A percentile compares a stretch with the other conserved stretches of the same genome.
Evolutionary conservation across 2,113 vertebrate genomes (phyloP).

Genomic region (Ancistrus triradiatus): DNA sequence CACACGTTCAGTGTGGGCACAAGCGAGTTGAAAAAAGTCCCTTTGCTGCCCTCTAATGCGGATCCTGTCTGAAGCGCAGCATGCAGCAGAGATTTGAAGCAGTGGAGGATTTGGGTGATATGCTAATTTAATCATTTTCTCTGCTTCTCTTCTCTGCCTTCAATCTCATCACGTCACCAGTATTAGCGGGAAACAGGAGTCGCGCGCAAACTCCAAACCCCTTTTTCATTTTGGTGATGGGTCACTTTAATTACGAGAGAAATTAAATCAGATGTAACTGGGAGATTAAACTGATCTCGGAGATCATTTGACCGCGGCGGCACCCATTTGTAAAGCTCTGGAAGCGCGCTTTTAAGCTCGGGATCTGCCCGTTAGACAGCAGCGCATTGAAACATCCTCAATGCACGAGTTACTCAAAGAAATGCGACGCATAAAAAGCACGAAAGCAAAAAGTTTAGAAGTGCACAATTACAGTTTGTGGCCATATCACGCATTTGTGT

Average conservation of each 20-base stretch:
- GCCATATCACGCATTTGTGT: too few species aligned
- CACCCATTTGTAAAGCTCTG: too few species aligned
- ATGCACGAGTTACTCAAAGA: too few species aligned
- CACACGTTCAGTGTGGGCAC: neutral
- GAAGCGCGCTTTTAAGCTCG: too few species aligned
- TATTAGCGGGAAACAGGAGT: constrained; percentile 53
- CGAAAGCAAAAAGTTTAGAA: too few species aligned
- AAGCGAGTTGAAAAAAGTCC: constrained; percentile 58
- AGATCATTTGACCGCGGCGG: too few species aligned
- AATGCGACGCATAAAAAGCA: too few species aligned
- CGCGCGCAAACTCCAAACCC: constrained; percentile 51
- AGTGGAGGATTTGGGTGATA: constrained; percentile 60
- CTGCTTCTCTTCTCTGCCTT: constrained; percentile 59
- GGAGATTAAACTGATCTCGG: constrained; percentile 69
- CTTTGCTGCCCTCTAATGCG: constrained; percentile 81
- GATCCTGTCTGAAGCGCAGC: constrained; percentile 46
- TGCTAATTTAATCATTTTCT: constrained; percentile 75
- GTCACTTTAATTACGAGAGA: constrained; percentile 76
- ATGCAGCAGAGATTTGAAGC: constrained; percentile 51
- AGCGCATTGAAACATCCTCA: too few species aligned
- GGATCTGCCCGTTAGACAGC: too few species aligned
- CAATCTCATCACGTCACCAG: constrained; percentile 72
- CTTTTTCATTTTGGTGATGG: constrained; percentile 69
- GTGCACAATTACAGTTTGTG: too few species aligned
- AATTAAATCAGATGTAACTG: constrained; percentile 74